Percentiles rank a stretch among this genome's conserved stretches.
Evolutionary conservation across 2,113 vertebrate genomes (phyloP).

Genomic region (Antennarius striatus): DNA sequence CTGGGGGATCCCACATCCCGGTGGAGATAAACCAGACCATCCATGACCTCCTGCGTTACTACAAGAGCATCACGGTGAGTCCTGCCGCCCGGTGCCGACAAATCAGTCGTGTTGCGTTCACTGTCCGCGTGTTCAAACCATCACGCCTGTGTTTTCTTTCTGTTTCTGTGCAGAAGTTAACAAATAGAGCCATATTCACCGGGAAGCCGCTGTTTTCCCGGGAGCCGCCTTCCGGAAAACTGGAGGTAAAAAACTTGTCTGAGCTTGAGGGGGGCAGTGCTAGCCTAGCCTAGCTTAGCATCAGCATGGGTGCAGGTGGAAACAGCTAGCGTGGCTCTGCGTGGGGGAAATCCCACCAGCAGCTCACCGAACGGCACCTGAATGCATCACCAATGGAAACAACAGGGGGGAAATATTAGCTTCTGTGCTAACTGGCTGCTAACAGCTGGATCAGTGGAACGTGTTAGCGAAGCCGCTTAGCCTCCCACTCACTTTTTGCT

Average conservation of each 20-base stretch:
- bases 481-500: too few species aligned
- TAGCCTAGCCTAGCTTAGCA: conserved; percentile 19
- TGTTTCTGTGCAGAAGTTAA: conserved; percentile 39
- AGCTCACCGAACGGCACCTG: too few species aligned
- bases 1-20: conserved; percentile 15
- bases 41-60: conserved; percentile 48
- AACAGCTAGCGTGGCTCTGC: not conserved
- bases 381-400: too few species aligned
- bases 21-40: conserved; percentile 51
- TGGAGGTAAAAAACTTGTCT: conserved; percentile 37
- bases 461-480: too few species aligned
- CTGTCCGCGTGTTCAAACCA: not conserved
- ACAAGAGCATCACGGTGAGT: conserved; percentile 58
- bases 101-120: not conserved
- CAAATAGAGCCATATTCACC: rapidly evolving
- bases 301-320: not conserved
- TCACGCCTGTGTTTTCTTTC: not conserved
- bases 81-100: too few species aligned
- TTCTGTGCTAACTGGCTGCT: too few species aligned
- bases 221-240: not conserved
- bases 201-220: conserved; percentile 39
- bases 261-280: too few species aligned
- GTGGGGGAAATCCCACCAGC: too few species aligned
- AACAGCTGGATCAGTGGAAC: too few species aligned
- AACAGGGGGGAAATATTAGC: too few species aligned